Conservation (phyloP, 2,888 invertebrate species). For the Xanthorhoe designata region DNA sequence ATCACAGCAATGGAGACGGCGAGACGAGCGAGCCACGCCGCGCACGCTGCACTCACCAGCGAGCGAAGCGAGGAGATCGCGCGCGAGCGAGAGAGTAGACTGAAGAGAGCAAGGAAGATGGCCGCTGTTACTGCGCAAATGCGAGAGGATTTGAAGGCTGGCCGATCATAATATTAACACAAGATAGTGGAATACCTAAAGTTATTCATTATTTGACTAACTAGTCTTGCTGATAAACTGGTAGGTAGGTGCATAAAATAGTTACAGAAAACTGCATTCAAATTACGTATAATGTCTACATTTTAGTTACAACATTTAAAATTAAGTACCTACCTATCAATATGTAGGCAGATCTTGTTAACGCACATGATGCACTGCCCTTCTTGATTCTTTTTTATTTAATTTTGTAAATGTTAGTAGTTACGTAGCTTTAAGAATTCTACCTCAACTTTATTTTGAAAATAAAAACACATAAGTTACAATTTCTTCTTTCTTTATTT, state of each 20-base stretch:
- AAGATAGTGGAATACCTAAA: too few species aligned
- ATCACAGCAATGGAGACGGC: constrained; percentile 59
- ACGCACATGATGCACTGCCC: too few species aligned
- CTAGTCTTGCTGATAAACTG: too few species aligned
- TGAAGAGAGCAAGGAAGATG: constrained; percentile 53
- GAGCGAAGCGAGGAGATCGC: constrained; percentile 53
- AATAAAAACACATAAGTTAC: constrained; percentile 30
- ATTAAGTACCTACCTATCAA: too few species aligned
- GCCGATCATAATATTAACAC: constrained; percentile 14
- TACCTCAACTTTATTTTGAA: constrained; percentile 38
- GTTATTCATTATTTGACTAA: too few species aligned
- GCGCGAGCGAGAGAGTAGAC: constrained; percentile 51
- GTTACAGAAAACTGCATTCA: too few species aligned
- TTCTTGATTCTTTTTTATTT: background rate
- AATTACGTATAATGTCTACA: too few species aligned
- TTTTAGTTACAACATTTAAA: too few species aligned
- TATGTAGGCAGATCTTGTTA: too few species aligned
- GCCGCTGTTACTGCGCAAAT: constrained; percentile 65
- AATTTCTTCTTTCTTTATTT: constrained; percentile 36
- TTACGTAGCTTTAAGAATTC: constrained; percentile 24
- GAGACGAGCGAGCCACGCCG: constrained; percentile 59
- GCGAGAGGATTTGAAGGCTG: constrained; percentile 60
- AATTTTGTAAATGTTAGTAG: background rate
- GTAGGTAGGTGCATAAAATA: too few species aligned
- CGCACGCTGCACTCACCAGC: constrained; percentile 57